A percentile compares a stretch with the other conserved stretches of the same genome.
phyloP scores from a whole-genome alignment of 1,140 invertebrate species.

The Pissodes strobi region DNA sequence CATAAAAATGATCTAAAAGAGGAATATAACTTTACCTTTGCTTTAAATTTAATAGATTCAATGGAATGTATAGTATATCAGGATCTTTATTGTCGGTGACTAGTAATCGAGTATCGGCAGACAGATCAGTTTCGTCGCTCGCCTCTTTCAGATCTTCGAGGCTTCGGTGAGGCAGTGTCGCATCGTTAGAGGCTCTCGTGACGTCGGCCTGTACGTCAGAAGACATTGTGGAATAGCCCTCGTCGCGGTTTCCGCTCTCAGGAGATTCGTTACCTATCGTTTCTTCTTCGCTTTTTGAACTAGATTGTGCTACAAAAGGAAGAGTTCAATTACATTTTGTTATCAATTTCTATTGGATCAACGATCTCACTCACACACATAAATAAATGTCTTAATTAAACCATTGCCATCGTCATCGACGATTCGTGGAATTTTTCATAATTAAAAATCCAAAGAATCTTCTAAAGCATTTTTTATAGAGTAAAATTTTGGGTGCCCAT shows the following conservation, averaged over 20 bases:
- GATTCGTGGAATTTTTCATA: too few relatives aligned
- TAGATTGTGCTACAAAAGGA: slow-evolving; percentile 45
- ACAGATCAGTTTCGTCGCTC: slow-evolving; percentile 68
- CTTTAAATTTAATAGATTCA: slow-evolving; percentile 68
- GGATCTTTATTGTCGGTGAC: slow-evolving; percentile 64
- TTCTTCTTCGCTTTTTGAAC: slow-evolving; percentile 60
- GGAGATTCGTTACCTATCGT: slow-evolving; percentile 69
- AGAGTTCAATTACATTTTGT: too few relatives aligned
- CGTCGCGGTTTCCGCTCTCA: slow-evolving; percentile 77
- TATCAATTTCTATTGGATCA: background rate
- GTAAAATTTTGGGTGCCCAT: too few relatives aligned
- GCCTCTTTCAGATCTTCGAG: slow-evolving; percentile 74
- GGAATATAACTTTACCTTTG: too few relatives aligned
- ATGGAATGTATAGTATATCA: slow-evolving; percentile 70
- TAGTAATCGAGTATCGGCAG: slow-evolving; percentile 59
- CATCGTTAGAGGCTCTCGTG: slow-evolving; percentile 46
- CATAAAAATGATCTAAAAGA: too few relatives aligned
- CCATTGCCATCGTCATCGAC: background rate
- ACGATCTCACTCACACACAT: background rate
- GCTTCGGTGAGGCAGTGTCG: slow-evolving; percentile 62
- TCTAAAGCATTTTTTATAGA: too few relatives aligned
- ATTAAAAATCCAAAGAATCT: too few relatives aligned
- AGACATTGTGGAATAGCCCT: slow-evolving; percentile 89
- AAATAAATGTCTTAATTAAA: background rate
- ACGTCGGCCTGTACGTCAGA: slow-evolving; percentile 79